phyloP scores from a whole-genome alignment of 2,888 invertebrate species.

The Bruchidius siliquastri region DNA sequence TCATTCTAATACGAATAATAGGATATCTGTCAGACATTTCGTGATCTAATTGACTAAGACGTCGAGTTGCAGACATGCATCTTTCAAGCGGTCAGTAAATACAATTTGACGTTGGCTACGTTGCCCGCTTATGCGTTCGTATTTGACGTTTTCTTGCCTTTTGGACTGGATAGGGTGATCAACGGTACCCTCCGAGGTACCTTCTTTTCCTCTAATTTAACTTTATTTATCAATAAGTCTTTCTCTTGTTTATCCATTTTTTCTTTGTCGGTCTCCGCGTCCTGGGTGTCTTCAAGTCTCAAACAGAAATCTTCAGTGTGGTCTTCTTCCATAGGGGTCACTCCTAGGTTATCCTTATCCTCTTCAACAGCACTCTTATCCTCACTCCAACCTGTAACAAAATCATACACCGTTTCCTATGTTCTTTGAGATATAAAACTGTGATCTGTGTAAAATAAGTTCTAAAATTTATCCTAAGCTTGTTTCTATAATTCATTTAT shows the following conservation, averaged over 20 bases:
- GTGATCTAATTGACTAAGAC: too few species aligned
- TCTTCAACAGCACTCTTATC: slow-evolving; percentile 10
- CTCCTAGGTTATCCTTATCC: background rate
- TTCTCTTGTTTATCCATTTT: slow-evolving; percentile 9
- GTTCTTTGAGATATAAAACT: too few species aligned
- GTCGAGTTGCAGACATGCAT: too few species aligned
- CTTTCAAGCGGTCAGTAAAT: too few species aligned
- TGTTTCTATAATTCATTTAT: too few species aligned
- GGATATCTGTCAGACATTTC: too few species aligned
- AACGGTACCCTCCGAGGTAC: slow-evolving; percentile 59
- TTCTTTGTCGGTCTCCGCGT: slow-evolving; percentile 14
- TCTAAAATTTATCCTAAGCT: too few species aligned
- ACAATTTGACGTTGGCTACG: too few species aligned
- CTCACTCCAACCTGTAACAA: slow-evolving; percentile 25
- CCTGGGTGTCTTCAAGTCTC: slow-evolving; percentile 28
- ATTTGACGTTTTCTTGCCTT: background rate
- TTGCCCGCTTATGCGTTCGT: background rate
- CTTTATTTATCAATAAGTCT: slow-evolving; percentile 2
- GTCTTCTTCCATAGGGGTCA: slow-evolving; percentile 18
- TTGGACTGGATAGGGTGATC: slow-evolving; percentile 59
- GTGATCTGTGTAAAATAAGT: too few species aligned
- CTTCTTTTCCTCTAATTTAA: slow-evolving; percentile 15
- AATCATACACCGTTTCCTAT: too few species aligned
- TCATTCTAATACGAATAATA: too few species aligned
- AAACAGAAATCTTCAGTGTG: slow-evolving; percentile 32